Conservation (phyloP, 1,140 invertebrate genomes). For the Tetragonula clypearis region DNA sequence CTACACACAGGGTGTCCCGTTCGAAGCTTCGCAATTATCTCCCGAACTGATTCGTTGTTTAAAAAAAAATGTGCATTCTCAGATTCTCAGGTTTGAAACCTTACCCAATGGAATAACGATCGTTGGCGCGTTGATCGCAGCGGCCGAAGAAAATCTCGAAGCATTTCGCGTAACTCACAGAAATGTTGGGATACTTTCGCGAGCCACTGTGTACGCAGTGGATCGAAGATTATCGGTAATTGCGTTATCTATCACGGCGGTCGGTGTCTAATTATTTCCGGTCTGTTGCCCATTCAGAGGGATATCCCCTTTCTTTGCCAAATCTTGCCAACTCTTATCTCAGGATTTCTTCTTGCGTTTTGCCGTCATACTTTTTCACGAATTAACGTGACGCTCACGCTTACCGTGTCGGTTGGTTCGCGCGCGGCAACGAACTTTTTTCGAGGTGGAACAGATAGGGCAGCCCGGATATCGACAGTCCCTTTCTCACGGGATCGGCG, state of each 20-base stretch:
- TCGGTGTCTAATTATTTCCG: slow-evolving; percentile 31
- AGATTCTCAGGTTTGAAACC: too few species aligned
- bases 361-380: neutral
- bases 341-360: neutral
- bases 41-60: neutral
- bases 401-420: too few species aligned
- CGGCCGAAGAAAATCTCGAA: neutral
- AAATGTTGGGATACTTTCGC: neutral
- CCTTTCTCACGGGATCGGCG: neutral
- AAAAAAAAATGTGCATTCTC: neutral
- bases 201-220: neutral
- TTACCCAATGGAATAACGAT: neutral
- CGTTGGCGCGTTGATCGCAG: neutral
- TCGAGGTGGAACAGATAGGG: too few species aligned
- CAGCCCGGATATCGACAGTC: neutral
- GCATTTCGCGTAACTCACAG: neutral
- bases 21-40: neutral
- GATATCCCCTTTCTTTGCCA: neutral
- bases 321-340: too few species aligned
- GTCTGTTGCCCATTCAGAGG: neutral
- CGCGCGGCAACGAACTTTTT: neutral
- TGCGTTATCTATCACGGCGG: neutral
- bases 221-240: neutral
- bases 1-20: neutral
- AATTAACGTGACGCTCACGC: neutral